Evolutionary conservation across 64 coral and sea anemone genomes (phyloP), one percentile per base, ranked within the genome.

Genomic region (Montipora cactus): DNA sequence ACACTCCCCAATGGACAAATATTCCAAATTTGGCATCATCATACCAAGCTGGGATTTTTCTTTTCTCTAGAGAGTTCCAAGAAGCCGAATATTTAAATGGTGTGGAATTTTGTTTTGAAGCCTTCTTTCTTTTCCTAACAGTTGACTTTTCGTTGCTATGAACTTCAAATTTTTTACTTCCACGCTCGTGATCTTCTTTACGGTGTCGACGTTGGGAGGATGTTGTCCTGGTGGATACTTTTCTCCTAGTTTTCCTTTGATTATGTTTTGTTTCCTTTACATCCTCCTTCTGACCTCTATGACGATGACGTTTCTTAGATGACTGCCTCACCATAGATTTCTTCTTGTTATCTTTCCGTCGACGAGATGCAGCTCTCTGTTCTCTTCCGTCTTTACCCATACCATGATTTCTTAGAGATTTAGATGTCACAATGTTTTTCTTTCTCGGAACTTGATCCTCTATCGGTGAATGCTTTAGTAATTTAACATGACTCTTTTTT

Each of bases 21-120:
- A 93, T 93, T 18, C 92, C 92, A 74, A 93, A 88, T 61, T 93
- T 93, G 19, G 92, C 92, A 22, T 93, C 92, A n/a, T 93, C 92
- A 16, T 93, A 93, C 92, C 92, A 93, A n/a, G 19, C 20, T 2
- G 92, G 92, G 14, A 88, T 77, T 14, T 64, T 9, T 47, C 92
- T 76, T 47, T 77, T 79, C 15, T 93, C 92, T 2, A 93, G 76
- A 2, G 92, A 93, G 16, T 80, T 59, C 92, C 92, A 93, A 74
- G 74, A 69, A 2, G 74, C 15, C 37, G 84, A 69, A 86, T 71
- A 86, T 10, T 52, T 86, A 46, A 37, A 9, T 86, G 37, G 7
- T 1, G 82, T 7, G 45, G n/a, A 44, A 10, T 67, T 49, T 47
- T 21, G 13, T 1, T 46, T 72, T 50, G 18, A 69, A 10, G 44